phyloP scores from a whole-genome alignment of 2,113 vertebrate genomes.

The Trichechus manatus region DNA sequence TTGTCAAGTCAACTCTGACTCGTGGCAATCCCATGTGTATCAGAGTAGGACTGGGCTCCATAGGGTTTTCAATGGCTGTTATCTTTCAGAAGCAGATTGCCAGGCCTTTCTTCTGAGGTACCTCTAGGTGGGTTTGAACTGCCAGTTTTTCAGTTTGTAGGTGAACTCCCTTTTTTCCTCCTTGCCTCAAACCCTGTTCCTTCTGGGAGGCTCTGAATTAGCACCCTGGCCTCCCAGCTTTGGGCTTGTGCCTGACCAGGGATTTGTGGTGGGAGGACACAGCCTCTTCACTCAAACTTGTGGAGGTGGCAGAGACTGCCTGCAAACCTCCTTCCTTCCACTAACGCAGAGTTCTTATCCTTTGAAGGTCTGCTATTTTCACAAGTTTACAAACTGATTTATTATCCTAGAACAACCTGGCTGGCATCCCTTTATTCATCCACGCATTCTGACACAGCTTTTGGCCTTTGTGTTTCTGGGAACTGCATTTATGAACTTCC shows the following conservation, averaged over 20 bases:
- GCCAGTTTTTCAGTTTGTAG: neutral
- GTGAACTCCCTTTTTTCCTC: neutral
- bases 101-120: neutral
- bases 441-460: neutral
- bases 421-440: neutral
- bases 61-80: neutral
- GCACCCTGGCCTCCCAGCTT: neutral
- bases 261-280: neutral
- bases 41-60: neutral
- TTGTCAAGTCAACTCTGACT: neutral
- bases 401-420: neutral
- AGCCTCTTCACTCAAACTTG: neutral
- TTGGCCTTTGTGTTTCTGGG: neutral
- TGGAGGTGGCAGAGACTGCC: neutral
- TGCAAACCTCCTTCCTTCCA: neutral
- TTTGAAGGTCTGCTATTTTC: neutral
- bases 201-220: neutral
- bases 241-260: neutral
- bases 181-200: neutral
- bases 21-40: neutral
- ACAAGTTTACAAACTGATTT: conserved; percentile 6
- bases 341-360: neutral
- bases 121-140: neutral
- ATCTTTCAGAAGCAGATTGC: neutral
- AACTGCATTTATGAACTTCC: neutral